Evolutionary conservation across 1,140 invertebrate species (phyloP), one percentile per base, ranked within the genome.

Genomic region (Apis dorsata): DNA sequence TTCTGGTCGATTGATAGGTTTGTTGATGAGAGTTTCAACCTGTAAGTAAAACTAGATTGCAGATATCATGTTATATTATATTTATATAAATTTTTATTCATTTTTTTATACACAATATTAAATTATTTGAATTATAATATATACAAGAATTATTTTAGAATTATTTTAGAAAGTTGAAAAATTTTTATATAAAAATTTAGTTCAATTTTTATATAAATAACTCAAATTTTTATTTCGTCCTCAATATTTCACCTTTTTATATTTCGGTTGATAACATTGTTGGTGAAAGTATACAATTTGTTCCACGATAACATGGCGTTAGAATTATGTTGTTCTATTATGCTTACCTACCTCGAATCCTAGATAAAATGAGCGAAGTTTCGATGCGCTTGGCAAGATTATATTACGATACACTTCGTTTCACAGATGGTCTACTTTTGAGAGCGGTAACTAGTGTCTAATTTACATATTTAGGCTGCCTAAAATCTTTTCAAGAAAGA

Each of bases 321-420:
- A 44, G 24, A 59, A 71, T 83, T 34, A 11, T 65, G 34, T 10
- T 1, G 57, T 53, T 28, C 10, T 63, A 78, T 83, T 69, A 75
- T 24, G 55, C 55, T 81, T 21, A 21, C 71, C 62, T 70, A 21
- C 71, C 62, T 70, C 62, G 80, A 79, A 51, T 71, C 57, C 55
- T 65, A 75, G 17, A 34, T 71, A 65, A 63, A 65, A 72, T 24
- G 10, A 28, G 53, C 17, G 12, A 34, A 74, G 62, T 51, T 62
- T 73, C 73, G 82, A 24, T 71, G n/a, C 69, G 28, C 55, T 51
- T 59, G 28, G 79, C 55, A 59, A 80, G 71, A 86, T 84, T 86
- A 90, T 75, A 83, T 60, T 89, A 87, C 69, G 88, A 89, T 90
- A 79, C 88, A 83, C 88, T 71, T 74, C 78, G 87, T 62, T 90